Evolutionary conservation across 2,888 invertebrate genomes (phyloP).

Genomic region (Leptinotarsa juncta): DNA sequence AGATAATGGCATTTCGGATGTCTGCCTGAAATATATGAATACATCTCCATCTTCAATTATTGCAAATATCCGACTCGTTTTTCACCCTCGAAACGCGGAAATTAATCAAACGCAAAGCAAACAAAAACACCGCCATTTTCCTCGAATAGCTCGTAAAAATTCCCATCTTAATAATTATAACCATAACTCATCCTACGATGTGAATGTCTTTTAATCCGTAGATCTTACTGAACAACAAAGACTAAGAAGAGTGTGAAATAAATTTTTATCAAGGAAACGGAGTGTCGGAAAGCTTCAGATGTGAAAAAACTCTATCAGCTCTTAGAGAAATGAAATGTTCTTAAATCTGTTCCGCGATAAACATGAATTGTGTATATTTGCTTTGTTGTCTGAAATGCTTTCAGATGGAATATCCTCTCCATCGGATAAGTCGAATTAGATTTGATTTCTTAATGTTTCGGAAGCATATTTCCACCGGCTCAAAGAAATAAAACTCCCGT

Average conservation of each 20-base stretch:
- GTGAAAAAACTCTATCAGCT: conserved; percentile 49
- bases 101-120: conserved; percentile 30
- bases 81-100: conserved; percentile 23
- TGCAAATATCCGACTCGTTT: neutral
- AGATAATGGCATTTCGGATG: neutral
- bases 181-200: conserved; percentile 30
- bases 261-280: conserved; percentile 32
- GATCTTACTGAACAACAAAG: conserved; percentile 32
- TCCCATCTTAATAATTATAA: conserved; percentile 33
- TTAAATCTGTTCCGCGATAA: conserved; percentile 39
- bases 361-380: conserved; percentile 48
- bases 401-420: conserved; percentile 33
- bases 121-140: conserved; percentile 34
- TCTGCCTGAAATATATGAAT: neutral
- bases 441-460: conserved; percentile 34
- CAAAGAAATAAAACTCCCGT: neutral
- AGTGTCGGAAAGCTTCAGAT: conserved; percentile 22
- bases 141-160: conserved; percentile 33
- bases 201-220: conserved; percentile 33
- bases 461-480: conserved; percentile 25
- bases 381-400: conserved; percentile 36
- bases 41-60: neutral
- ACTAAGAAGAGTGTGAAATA: conserved; percentile 38
- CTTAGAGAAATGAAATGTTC: conserved; percentile 52
- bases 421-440: conserved; percentile 31